These are phyloP conservation scores for Sphaerolaimus hirsutus DNA, from an alignment of 2,888 invertebrate species.

Conservation along the genomic window DNA sequence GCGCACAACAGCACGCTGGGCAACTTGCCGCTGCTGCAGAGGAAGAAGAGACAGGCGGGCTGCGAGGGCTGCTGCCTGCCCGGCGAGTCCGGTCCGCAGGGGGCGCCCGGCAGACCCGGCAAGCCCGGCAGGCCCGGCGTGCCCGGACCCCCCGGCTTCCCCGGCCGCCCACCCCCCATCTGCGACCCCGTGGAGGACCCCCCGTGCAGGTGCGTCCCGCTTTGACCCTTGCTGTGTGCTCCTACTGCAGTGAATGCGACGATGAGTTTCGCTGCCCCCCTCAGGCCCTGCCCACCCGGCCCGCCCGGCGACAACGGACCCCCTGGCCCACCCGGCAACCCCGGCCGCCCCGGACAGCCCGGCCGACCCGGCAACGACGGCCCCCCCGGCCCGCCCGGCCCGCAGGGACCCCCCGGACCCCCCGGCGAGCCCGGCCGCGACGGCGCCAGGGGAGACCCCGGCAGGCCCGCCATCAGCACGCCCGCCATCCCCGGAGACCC, in stretches of 20 bases:
- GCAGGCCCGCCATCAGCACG: slow-evolving; percentile 21
- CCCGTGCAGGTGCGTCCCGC: slow-evolving; percentile 1
- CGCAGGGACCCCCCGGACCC: slow-evolving; percentile 15
- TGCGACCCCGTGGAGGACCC: neutral
- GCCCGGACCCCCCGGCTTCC: slow-evolving; percentile 13
- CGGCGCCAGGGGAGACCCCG: slow-evolving; percentile 21
- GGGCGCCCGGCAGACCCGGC: slow-evolving; percentile 17
- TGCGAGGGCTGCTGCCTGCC: slow-evolving; percentile 17
- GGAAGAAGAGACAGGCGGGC: neutral
- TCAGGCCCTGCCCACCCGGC: slow-evolving; percentile 9
- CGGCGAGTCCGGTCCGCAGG: slow-evolving; percentile 17
- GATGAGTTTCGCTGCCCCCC: too few relatives aligned
- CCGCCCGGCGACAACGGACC: slow-evolving; percentile 8
- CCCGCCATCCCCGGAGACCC: slow-evolving; percentile 23
- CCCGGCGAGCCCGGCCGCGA: slow-evolving; percentile 18
- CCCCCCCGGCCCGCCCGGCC: neutral
- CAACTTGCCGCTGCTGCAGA: neutral
- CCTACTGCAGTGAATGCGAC: too few relatives aligned
- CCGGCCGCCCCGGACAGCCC: slow-evolving; percentile 1
- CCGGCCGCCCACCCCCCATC: slow-evolving; percentile 17
- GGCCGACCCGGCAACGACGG: slow-evolving; percentile 2
- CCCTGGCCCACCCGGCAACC: neutral
- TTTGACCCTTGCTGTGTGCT: too few relatives aligned
- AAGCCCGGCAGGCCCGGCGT: slow-evolving; percentile 4
- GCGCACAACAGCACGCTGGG: neutral